Evolutionary conservation across 1,140 invertebrate genomes (phyloP).

Genomic region (Anastrepha obliqua): DNA sequence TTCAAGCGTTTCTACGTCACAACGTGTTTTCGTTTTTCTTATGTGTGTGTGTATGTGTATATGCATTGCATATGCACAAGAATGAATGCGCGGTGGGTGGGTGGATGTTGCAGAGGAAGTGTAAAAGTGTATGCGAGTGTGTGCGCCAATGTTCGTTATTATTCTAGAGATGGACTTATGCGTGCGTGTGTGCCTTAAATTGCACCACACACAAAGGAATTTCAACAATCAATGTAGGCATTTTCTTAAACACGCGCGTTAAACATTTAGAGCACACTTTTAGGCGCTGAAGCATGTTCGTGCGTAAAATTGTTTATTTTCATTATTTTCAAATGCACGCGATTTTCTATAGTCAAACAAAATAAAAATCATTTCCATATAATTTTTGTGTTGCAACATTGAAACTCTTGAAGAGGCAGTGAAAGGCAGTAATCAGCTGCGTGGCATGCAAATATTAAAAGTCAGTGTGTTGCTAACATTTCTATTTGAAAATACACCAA

Average conservation of each 20-base stretch:
- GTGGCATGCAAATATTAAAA: too few species aligned
- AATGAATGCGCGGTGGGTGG: too few species aligned
- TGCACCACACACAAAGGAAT: neutral
- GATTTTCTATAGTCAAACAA: too few species aligned
- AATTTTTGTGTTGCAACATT: too few species aligned
- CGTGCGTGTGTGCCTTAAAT: neutral
- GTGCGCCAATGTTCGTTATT: neutral
- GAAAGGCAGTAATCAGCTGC: too few species aligned
- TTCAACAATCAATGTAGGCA: neutral
- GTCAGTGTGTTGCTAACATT: too few species aligned
- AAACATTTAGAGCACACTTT: neutral
- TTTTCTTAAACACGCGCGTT: neutral
- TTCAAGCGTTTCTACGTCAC: neutral
- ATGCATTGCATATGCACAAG: neutral
- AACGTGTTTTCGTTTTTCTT: neutral
- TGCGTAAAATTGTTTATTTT: neutral
- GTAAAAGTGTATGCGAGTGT: too few species aligned
- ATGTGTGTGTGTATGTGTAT: neutral
- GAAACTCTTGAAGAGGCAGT: too few species aligned
- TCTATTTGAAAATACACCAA: too few species aligned
- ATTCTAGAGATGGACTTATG: neutral
- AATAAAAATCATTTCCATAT: too few species aligned
- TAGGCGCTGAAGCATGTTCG: neutral
- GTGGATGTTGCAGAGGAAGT: too few species aligned
- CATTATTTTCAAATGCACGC: too few species aligned